phyloP scores from a whole-genome alignment of 2,888 invertebrate species.

The Hydraecia micacea region DNA sequence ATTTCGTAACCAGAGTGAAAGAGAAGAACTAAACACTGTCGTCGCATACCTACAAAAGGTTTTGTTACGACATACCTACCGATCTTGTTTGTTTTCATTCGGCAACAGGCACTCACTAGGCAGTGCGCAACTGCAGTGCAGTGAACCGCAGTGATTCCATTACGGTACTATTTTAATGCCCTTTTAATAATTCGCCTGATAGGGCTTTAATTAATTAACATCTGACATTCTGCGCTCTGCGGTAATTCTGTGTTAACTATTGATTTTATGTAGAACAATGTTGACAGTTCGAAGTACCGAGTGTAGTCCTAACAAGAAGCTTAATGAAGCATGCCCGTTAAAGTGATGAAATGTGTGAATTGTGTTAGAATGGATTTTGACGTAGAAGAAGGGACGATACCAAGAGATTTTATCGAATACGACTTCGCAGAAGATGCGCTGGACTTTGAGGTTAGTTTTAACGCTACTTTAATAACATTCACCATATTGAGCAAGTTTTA shows the following conservation, averaged over 20 bases:
- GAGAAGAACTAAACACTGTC: slow-evolving; percentile 34
- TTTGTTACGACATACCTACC: background rate
- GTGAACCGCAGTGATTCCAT: slow-evolving; percentile 20
- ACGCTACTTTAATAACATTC: background rate
- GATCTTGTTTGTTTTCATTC: slow-evolving; percentile 52
- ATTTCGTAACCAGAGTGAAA: slow-evolving; percentile 28
- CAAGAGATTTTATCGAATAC: slow-evolving; percentile 83
- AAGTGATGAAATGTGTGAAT: slow-evolving; percentile 80
- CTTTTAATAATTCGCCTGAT: background rate
- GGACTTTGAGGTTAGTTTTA: slow-evolving; percentile 86
- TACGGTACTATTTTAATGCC: background rate
- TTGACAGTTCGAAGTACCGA: slow-evolving; percentile 35
- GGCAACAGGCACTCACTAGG: background rate
- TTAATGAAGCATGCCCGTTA: slow-evolving; percentile 34
- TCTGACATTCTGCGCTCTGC: slow-evolving; percentile 23
- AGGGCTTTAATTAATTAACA: background rate
- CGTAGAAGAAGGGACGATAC: slow-evolving; percentile 84
- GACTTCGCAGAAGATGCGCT: slow-evolving; percentile 88
- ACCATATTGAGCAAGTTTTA: background rate
- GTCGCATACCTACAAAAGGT: background rate
- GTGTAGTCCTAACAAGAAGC: slow-evolving; percentile 35
- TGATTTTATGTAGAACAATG: slow-evolving; percentile 64
- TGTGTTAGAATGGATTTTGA: slow-evolving; percentile 83
- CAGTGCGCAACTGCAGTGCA: slow-evolving; percentile 23
- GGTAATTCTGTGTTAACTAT: slow-evolving; percentile 40